These are phyloP conservation scores for Habroteleia sp. DNA, from an alignment of 2,888 invertebrate genomes.

Conservation along the genomic window DNA sequence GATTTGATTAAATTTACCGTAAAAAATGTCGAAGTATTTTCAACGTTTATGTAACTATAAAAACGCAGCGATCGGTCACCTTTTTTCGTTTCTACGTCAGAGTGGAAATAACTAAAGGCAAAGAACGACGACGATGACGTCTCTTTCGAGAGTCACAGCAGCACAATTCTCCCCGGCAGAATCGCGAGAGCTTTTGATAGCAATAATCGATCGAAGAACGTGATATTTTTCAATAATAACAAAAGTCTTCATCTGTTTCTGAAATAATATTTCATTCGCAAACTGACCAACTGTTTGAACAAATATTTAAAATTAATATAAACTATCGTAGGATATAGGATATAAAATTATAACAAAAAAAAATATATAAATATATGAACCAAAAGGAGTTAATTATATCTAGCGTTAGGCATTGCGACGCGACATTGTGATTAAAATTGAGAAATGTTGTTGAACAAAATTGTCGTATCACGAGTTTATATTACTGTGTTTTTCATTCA, in stretches of 20 bases:
- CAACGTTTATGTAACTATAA: too few species aligned
- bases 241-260: slow-evolving; percentile 26
- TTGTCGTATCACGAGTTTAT: slow-evolving; percentile 31
- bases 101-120: too few species aligned
- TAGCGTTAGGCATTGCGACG: slow-evolving; percentile 25
- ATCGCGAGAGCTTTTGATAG: slow-evolving; percentile 22
- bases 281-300: too few species aligned
- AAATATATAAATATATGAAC: slow-evolving; percentile 22
- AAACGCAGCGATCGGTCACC: too few species aligned
- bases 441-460: slow-evolving; percentile 37
- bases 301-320: too few species aligned
- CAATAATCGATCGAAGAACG: slow-evolving; percentile 16
- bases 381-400: slow-evolving; percentile 37
- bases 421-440: slow-evolving; percentile 35
- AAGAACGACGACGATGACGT: too few species aligned
- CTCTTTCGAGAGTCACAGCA: too few species aligned
- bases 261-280: too few species aligned
- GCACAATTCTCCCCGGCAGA: not conserved
- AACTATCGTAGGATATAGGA: too few species aligned
- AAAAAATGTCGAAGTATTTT: too few species aligned
- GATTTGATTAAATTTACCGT: too few species aligned
- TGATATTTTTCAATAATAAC: slow-evolving; percentile 33
- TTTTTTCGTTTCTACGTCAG: too few species aligned
- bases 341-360: slow-evolving; percentile 5
- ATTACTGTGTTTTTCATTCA: slow-evolving; percentile 42